These are phyloP conservation scores for Cheumatopsyche charites DNA, from an alignment of 1,140 invertebrate genomes.

Conservation along the genomic window DNA sequence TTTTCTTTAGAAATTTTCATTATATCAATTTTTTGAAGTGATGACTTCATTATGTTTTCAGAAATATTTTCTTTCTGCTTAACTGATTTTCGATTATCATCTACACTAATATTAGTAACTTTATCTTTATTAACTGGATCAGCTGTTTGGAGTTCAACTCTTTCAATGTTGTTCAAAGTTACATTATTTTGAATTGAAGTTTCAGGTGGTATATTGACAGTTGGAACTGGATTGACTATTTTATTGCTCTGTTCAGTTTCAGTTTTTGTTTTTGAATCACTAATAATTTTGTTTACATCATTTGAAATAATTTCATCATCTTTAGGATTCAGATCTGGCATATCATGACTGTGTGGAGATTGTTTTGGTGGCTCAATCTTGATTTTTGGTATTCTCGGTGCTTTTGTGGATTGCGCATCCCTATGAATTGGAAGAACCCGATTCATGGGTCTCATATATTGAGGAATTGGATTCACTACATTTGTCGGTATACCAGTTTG, in stretches of 20 bases:
- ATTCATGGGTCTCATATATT: conserved; percentile 72
- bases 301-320: conserved; percentile 58
- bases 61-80: conserved; percentile 48
- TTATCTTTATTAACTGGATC: conserved; percentile 61
- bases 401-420: conserved; percentile 56
- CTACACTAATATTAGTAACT: conserved; percentile 53
- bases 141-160: conserved; percentile 58
- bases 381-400: conserved; percentile 51
- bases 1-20: conserved; percentile 40
- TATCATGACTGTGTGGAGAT: conserved; percentile 57
- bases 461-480: conserved; percentile 68
- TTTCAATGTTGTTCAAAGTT: conserved; percentile 51
- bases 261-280: conserved; percentile 60
- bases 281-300: conserved; percentile 61
- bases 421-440: conserved; percentile 74
- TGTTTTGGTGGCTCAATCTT: conserved; percentile 52
- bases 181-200: conserved; percentile 13
- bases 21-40: conserved; percentile 38
- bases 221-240: conserved; percentile 50
- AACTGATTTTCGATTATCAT: conserved; percentile 26
- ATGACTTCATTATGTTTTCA: conserved; percentile 34
- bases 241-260: conserved; percentile 57
- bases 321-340: conserved; percentile 61
- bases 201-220: conserved; percentile 49
- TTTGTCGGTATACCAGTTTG: conserved; percentile 69